Base-by-base conservation (phyloP, 1,140 invertebrate genomes). In the Brachionus rotundiformis region DNA sequence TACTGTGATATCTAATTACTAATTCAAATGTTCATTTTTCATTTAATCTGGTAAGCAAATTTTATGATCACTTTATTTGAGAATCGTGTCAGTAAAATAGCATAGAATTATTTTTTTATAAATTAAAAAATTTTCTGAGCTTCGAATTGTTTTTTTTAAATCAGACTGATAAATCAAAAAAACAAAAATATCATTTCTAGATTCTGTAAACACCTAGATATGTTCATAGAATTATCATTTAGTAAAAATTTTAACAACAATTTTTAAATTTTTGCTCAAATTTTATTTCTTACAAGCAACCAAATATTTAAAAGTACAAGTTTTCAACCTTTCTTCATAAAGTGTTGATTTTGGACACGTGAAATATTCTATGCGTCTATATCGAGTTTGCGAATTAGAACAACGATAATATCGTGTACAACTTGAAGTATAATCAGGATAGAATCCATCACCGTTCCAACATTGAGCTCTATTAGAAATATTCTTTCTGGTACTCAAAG, bases 1-100 rank as follows among this genome's bases (percentile, higher is more conserved):
- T 36, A 68, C 7, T 16, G 11, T 36, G 36, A 68, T 68, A 68
- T 68, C 63, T n/a, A 36, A 68, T 68, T 68, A 68, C 63, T 68
- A 68, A 33, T 10, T 19, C 16, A 19, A 68, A 68, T 68, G 63
- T 68, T 68, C n/a, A 36, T 68, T 68, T 68, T 36, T 33, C 8
- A 16, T 68, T 68, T 3, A 36, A 68, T 68, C 16, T n/a, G 16
- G 36, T 68, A 29, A 19, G 31, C 31, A 68, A 68, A 68, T 39
- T 36, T 16, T 19, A 8, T 0, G 7, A 6, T 19, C n/a, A 25
- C 8, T 54, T 5, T 23, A 19, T 54, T 54, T 7, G 3, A 54
- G n/a, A n/a, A n/a, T n/a, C n/a, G n/a, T n/a, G n/a, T n/a, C n/a
- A n/a, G n/a, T n/a, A n/a, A n/a, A n/a, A n/a, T n/a, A n/a, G n/a